Base-by-base conservation (phyloP, 2,888 invertebrate genomes). In the Crossocerus cetratus region DNA sequence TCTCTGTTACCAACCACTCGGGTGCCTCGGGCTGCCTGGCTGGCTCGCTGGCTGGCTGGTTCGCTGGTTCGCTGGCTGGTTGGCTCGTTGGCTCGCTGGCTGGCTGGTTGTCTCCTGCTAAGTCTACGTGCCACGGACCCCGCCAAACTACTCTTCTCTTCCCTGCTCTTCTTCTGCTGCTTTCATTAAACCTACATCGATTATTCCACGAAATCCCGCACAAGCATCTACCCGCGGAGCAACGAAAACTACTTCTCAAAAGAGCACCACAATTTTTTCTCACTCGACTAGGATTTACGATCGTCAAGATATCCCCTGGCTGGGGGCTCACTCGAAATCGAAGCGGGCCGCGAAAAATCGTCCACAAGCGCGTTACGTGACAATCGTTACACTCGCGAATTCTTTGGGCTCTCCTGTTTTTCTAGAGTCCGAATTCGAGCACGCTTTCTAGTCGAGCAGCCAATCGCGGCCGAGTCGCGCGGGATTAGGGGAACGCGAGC, bases 1-100 rank as follows among this genome's bases (percentile, higher is more conserved):
- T 77, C 77, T 80, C 72, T 84, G 75, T 77, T 76, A 74, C 82
- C 76, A 83, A 83, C 81, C 72, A 80, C 78, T 73, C 65, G 81
- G 75, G 79, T 78, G 70, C 78, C 49, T 49, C 49, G 8, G 32
- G 32, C 32, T 32, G 32, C 8, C 32, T 32, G 32, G 32, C 32
- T 32, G 8, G 32, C 32, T 32, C 8, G 32, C 32, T 32, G 32
- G 32, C 11, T 49, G 16, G 14, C 73, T 73, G 5, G 8, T n/a
- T n/a, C n/a, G n/a, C n/a, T n/a, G n/a, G n/a, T n/a, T n/a, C n/a
- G 32, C 32, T 32, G 32, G 32, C 32, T 32, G 32, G 32, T 32
- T 49, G 16, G 14, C 73, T 73, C 77, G n/a, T n/a, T n/a, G n/a
- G n/a, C n/a, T n/a, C n/a, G n/a, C n/a, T 32, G 8, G 32, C 32